phyloP scores from a whole-genome alignment of 2,888 invertebrate species.

The Patella depressa region DNA sequence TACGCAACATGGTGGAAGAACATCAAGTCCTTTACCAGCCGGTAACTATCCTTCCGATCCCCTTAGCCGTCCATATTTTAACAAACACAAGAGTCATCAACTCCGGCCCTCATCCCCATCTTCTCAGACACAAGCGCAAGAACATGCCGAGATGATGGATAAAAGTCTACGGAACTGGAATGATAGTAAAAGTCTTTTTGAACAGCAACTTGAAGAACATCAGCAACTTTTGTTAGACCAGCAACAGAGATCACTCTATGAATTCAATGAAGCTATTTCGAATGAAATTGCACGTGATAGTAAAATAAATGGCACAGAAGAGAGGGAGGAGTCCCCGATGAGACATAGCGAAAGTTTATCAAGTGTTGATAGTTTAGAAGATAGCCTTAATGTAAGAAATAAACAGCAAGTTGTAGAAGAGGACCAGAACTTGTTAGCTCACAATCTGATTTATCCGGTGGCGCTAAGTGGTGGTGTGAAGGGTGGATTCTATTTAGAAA shows the following conservation, averaged over 20 bases:
- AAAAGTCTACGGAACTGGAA: constrained; percentile 60
- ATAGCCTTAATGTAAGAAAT: constrained; percentile 13
- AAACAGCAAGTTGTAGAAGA: not conserved
- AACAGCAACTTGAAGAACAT: constrained; percentile 64
- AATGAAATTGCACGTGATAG: constrained; percentile 56
- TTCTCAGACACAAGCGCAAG: constrained; percentile 26
- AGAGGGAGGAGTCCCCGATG: constrained; percentile 19
- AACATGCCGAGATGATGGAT: constrained; percentile 50
- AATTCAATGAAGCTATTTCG: constrained; percentile 61
- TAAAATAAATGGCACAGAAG: constrained; percentile 34
- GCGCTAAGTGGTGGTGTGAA: not conserved
- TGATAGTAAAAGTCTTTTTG: constrained; percentile 64
- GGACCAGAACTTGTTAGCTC: not conserved
- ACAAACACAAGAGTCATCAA: constrained; percentile 44
- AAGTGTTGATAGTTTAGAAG: constrained; percentile 61
- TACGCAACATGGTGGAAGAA: constrained; percentile 27
- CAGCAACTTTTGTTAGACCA: constrained; percentile 59
- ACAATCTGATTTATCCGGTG: not conserved
- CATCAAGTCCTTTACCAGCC: constrained; percentile 23
- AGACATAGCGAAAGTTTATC: constrained; percentile 54
- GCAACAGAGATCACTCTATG: constrained; percentile 57
- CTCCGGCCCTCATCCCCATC: constrained; percentile 29
- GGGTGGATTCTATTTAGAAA: not conserved
- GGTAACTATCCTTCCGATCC: constrained; percentile 46
- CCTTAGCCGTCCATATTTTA: constrained; percentile 52